Evolutionary conservation across 2,797 vertebrate species (phyloP).

Genomic region (Myotis daubentonii): DNA sequence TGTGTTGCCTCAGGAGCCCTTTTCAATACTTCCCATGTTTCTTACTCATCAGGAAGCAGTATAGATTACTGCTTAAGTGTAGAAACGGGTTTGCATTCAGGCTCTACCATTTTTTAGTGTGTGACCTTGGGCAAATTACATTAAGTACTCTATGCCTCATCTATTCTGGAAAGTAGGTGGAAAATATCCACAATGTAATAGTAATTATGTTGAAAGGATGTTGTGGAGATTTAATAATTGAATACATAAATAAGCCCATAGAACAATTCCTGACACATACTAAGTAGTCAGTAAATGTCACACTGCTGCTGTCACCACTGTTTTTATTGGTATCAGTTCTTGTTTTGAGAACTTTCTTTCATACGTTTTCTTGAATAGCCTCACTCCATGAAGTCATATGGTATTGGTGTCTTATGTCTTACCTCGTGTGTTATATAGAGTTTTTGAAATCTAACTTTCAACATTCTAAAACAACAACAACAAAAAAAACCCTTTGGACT

Average conservation of each 20-base stretch:
- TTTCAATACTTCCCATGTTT: not conserved
- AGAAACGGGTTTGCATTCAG: constrained; percentile 11
- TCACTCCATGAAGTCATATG: not conserved
- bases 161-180: constrained; percentile 21
- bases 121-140: not conserved
- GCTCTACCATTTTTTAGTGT: not conserved
- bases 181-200: not conserved
- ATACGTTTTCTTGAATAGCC: constrained; percentile 38
- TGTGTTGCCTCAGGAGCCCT: not conserved
- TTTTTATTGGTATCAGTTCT: constrained; percentile 13
- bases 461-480: not conserved
- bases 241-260: not conserved
- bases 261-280: not conserved
- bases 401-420: not conserved
- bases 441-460: constrained; percentile 10
- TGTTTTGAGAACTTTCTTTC: constrained; percentile 20
- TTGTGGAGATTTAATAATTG: not conserved
- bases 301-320: not conserved
- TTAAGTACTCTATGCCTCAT: not conserved
- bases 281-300: not conserved
- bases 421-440: not conserved
- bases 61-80: not conserved
- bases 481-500: not conserved
- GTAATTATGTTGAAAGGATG: not conserved
- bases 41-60: constrained; percentile 4